These are phyloP conservation scores for Nemoura dubitans DNA, from an alignment of 2,888 invertebrate species.

Conservation along the genomic window DNA sequence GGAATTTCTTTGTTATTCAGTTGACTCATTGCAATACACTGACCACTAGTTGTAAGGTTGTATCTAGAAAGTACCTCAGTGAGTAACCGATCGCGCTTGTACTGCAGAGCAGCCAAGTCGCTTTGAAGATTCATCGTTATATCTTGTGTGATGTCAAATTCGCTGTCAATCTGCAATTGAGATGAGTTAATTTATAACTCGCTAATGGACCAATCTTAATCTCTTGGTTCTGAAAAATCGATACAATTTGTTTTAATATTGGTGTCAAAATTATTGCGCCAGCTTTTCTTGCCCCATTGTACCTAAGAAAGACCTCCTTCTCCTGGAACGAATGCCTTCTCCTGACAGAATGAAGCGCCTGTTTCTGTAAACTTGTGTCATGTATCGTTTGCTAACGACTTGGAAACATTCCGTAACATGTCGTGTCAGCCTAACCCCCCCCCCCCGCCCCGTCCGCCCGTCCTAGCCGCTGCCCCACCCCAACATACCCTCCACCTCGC, in stretches of 20 bases:
- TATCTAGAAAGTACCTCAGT: slow-evolving; percentile 69
- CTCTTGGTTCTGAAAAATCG: not conserved
- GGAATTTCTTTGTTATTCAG: not conserved
- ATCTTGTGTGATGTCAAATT: slow-evolving; percentile 64
- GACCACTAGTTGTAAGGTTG: not conserved
- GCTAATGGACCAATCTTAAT: not conserved
- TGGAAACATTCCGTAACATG: slow-evolving; percentile 1
- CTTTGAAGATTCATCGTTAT: slow-evolving; percentile 80
- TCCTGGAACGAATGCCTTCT: not conserved
- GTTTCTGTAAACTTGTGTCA: not conserved
- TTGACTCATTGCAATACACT: not conserved
- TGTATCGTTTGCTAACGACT: not conserved
- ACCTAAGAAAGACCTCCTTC: not conserved
- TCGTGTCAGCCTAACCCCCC: slow-evolving; percentile 4
- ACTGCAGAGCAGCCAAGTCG: slow-evolving; percentile 84
- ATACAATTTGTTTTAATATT: too few relatives aligned
- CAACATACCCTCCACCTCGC: not conserved
- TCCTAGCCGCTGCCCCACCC: not conserved
- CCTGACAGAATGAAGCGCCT: not conserved
- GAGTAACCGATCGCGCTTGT: slow-evolving; percentile 81
- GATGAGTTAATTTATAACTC: not conserved
- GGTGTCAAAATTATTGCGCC: too few relatives aligned
- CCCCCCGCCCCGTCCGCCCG: too few relatives aligned
- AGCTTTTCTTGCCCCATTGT: not conserved
- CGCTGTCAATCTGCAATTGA: slow-evolving; percentile 45